These are phyloP conservation scores for Trididemnum clinides DNA, from an alignment of 23 tunicate species.

Conservation along the genomic window DNA sequence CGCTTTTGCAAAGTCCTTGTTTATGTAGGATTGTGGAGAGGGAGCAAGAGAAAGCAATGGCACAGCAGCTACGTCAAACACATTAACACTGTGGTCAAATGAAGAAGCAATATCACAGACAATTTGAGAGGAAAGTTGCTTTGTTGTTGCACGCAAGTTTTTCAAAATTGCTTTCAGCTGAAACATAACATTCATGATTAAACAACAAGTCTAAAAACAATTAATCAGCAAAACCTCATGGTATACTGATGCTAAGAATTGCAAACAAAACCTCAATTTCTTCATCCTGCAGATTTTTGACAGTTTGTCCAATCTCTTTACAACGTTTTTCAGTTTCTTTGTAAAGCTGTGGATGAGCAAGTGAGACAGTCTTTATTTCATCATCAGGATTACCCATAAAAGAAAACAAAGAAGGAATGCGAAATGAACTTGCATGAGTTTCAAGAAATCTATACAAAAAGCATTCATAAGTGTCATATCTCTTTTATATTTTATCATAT, in stretches of 20 bases:
- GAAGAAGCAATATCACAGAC: conserved; percentile 20
- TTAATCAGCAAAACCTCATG: too few relatives aligned
- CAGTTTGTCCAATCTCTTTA: conserved; percentile 62
- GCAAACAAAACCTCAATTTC: conserved; percentile 84
- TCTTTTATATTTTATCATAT: background rate
- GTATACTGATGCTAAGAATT: too few relatives aligned
- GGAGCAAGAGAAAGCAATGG: conserved; percentile 31
- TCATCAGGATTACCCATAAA: conserved; percentile 56
- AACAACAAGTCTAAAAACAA: too few relatives aligned
- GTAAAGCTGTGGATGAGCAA: conserved; percentile 64
- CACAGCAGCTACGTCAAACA: background rate
- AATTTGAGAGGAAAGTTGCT: conserved; percentile 35
- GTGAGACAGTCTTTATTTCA: conserved; percentile 52
- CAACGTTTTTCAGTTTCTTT: conserved; percentile 67
- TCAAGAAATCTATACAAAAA: conserved; percentile 55
- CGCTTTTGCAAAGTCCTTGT: conserved; percentile 44
- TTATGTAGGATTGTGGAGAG: conserved; percentile 42
- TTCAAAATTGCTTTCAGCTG: conserved; percentile 53
- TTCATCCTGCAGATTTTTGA: conserved; percentile 55
- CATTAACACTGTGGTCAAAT: conserved; percentile 37
- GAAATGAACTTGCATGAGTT: conserved; percentile 49
- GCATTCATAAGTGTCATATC: too few relatives aligned
- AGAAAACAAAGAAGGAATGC: conserved; percentile 45
- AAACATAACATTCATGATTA: too few relatives aligned
- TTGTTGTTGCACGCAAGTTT: conserved; percentile 38